Base-by-base conservation (phyloP, 2,888 invertebrate genomes). In the Zygaena filipendulae region DNA sequence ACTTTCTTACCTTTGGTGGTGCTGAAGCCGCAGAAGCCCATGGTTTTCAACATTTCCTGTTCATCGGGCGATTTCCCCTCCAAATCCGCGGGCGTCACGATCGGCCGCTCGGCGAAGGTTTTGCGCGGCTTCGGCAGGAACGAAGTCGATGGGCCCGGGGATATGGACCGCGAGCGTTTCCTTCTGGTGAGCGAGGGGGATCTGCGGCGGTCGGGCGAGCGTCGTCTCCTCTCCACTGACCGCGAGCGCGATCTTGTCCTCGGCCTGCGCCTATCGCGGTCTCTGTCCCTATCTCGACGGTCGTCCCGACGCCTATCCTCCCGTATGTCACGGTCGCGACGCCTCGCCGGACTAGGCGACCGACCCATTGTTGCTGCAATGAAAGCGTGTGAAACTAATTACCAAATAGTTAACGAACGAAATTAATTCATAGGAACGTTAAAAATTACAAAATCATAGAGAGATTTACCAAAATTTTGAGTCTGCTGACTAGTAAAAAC, bases 21-120 rank as follows among this genome's bases (percentile, higher is more conserved):
- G 59, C 97, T 93, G 67, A 99, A 99, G 38, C 87, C 90, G 66
- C 92, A 91, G 68, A 99, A 99, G 10, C 98, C 99, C 97, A 99
- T 97, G 35, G 92, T 75, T 64, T 91, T 91, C 74, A 95, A 87
- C 96, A 98, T 97, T 62, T 94, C 94, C 47, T 92, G 89, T 67
- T 95, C 95, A 49, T 95, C 95, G 2, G 91, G 88, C 12, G 90
- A 86, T 72, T 96, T 94, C 11, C 95, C 95, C 68, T 91, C 91
- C 45, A 96, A 79, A 67, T 95, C 95, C 9, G 92, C 91, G 38
- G 92, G 94, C 52, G 85, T 84, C 39, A 89, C 82, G 42, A 84
- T 82, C 10, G 88, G 88, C 29, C 87, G 82, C 46, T 87, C 87
- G 14, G 67, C 60, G 39, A 70, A 74, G 2, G 62, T 58, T 32